Evolutionary conservation across 1,140 invertebrate genomes (phyloP).

Genomic region (Magallana angulata): DNA sequence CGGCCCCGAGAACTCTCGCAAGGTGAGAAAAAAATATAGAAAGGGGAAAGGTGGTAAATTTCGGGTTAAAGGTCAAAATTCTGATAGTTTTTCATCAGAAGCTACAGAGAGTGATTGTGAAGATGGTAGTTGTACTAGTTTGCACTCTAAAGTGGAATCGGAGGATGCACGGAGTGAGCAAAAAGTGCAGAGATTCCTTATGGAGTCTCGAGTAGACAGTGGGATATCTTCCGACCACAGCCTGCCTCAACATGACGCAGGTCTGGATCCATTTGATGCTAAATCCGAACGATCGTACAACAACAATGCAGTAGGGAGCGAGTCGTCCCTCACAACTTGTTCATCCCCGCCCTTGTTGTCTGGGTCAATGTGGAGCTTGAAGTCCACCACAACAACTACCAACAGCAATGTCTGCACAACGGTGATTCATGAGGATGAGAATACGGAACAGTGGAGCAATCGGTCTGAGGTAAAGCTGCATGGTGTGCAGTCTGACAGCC

Average conservation of each 20-base stretch:
- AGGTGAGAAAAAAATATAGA: constrained; percentile 65
- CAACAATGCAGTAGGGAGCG: constrained; percentile 2
- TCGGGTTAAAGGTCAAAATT: constrained; percentile 34
- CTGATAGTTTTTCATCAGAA: constrained; percentile 40
- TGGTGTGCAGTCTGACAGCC: neutral
- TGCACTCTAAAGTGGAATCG: constrained; percentile 10
- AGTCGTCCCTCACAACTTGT: neutral
- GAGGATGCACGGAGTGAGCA: neutral
- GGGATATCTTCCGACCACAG: constrained; percentile 30
- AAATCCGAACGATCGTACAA: neutral
- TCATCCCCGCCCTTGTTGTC: neutral
- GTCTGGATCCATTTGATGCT: constrained; percentile 20
- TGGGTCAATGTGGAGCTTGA: neutral
- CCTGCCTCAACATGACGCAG: constrained; percentile 3
- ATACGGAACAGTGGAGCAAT: neutral
- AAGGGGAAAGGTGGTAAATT: constrained; percentile 42
- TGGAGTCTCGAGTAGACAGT: constrained; percentile 45
- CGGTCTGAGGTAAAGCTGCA: constrained; percentile 44
- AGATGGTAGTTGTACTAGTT: constrained; percentile 29
- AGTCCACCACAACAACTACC: neutral
- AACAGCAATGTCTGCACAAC: constrained; percentile 52
- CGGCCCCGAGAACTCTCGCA: constrained; percentile 56
- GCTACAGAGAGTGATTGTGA: constrained; percentile 55
- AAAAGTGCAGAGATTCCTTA: neutral
- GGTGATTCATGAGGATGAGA: constrained; percentile 29